phyloP scores from a whole-genome alignment of 2,113 vertebrate genomes.

The Orcinus orca region DNA sequence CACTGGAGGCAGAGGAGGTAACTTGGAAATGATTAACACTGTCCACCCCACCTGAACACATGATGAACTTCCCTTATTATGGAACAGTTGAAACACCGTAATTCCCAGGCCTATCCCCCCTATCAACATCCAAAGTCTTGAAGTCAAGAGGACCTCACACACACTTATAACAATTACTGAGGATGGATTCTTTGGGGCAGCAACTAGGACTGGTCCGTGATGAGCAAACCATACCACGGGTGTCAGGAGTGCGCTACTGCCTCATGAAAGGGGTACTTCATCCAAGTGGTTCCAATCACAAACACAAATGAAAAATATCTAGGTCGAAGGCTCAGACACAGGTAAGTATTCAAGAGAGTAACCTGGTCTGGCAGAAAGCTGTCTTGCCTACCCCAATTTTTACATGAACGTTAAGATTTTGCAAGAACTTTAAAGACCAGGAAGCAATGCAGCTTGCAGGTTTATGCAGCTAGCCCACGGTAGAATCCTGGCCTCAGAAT shows the following conservation, averaged over 20 bases:
- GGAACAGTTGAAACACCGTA: neutral
- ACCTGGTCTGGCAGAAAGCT: neutral
- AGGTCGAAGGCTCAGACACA: fast-evolving
- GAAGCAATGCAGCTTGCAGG: too few relatives aligned
- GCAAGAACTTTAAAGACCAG: neutral
- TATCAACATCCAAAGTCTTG: neutral
- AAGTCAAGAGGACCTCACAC: fast-evolving
- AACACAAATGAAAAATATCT: neutral
- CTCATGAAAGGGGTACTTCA: fast-evolving
- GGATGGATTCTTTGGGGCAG: neutral
- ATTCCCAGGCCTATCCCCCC: neutral
- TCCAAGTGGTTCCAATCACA: fast-evolving
- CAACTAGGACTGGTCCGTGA: fast-evolving
- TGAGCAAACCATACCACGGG: fast-evolving
- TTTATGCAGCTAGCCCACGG: too few relatives aligned
- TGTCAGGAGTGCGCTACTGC: fast-evolving
- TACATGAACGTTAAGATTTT: neutral
- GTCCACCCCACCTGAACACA: neutral
- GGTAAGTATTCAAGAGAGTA: neutral
- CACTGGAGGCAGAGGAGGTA: neutral
- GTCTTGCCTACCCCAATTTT: neutral
- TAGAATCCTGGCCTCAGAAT: neutral
- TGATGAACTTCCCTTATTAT: fast-evolving
- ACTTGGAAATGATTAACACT: neutral
- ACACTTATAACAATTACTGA: fast-evolving